Conservation (phyloP, 2,113 vertebrate species). For the Phalacrocorax brasilianus region DNA sequence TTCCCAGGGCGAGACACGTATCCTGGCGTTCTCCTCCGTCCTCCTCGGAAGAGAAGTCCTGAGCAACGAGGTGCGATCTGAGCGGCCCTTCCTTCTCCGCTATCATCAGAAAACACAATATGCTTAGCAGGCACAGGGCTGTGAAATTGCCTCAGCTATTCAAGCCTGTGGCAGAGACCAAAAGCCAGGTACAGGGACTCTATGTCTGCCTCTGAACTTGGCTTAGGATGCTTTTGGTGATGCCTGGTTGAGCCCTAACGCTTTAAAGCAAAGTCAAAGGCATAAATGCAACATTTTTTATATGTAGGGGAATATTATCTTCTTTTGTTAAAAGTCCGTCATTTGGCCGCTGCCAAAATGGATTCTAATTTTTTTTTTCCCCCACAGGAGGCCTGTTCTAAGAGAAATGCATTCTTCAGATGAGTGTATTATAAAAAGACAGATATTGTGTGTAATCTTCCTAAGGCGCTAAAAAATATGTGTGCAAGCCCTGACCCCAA, state of each 20-base stretch:
- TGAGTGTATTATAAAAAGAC: not conserved
- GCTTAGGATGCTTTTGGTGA: rapidly evolving
- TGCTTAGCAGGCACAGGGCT: not conserved
- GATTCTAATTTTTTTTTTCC: no score
- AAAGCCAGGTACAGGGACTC: not conserved
- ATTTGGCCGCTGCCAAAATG: not conserved
- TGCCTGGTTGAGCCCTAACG: not conserved
- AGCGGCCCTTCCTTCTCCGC: not conserved
- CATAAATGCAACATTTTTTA: not conserved
- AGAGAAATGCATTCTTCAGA: not conserved
- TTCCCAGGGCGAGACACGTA: not conserved
- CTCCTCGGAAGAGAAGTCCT: not conserved
- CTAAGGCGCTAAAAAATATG: not conserved
- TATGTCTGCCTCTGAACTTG: not conserved
- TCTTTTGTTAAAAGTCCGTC: not conserved
- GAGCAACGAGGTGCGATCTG: not conserved
- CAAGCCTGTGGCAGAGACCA: not conserved
- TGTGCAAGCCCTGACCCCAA: not conserved
- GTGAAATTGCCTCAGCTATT: not conserved
- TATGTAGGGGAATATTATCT: rapidly evolving
- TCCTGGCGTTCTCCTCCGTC: not conserved
- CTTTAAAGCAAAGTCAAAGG: not conserved
- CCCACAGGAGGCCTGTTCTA: not conserved
- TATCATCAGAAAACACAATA: not conserved
- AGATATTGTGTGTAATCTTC: not conserved